phyloP scores from a whole-genome alignment of 1,140 invertebrate genomes.

The Brachystomella parvula region DNA sequence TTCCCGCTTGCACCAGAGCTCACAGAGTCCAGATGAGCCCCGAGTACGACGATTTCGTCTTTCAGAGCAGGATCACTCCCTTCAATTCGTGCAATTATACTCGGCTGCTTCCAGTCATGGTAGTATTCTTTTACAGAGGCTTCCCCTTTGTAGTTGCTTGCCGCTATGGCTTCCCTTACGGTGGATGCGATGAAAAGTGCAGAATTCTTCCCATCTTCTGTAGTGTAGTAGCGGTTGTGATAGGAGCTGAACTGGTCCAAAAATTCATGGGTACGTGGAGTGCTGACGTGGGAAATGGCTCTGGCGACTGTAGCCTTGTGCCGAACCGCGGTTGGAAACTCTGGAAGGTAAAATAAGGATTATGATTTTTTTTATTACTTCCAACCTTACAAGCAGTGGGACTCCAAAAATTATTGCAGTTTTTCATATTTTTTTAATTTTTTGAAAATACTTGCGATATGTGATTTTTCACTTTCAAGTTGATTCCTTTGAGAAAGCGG shows the following conservation, averaged over 20 bases:
- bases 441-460: not conserved
- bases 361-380: no score
- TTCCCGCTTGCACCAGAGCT: not conserved
- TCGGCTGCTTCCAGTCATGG: constrained; percentile 13
- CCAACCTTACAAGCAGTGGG: no score
- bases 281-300: not conserved
- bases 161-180: not conserved
- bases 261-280: not conserved
- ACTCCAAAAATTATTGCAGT: no score
- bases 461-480: not conserved
- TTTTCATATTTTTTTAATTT: no score
- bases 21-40: constrained; percentile 26
- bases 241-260: not conserved
- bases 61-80: constrained; percentile 15
- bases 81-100: constrained; percentile 19
- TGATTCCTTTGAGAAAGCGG: not conserved
- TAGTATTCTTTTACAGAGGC: not conserved
- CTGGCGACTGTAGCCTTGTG: not conserved
- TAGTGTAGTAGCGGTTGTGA: not conserved
- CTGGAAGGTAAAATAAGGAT: not conserved
- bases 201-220: not conserved
- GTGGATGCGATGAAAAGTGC: not conserved
- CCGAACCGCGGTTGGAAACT: not conserved
- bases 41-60: constrained; percentile 18
- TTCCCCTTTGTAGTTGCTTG: constrained; percentile 9